phyloP scores from a whole-genome alignment of 2,797 vertebrate genomes.

The Helarctos malayanus region DNA sequence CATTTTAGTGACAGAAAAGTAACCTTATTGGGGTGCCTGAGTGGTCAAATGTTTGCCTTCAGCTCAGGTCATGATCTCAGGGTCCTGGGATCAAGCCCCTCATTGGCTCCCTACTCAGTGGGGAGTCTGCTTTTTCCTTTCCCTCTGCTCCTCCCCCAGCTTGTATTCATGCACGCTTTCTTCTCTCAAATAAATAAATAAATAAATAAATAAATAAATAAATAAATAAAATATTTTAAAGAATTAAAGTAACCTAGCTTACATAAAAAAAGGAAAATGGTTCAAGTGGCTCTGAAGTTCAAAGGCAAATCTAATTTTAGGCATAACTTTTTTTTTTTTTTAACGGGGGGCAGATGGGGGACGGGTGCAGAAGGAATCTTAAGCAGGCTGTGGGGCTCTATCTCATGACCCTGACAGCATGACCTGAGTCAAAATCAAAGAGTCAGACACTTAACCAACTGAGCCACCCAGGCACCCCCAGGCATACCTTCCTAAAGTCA shows the following conservation, averaged over 20 bases:
- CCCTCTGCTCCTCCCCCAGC: neutral
- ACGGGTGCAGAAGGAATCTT: neutral
- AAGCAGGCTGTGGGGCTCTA: neutral
- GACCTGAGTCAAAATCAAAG: neutral
- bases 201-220: too few relatives aligned
- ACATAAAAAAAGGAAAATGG: neutral
- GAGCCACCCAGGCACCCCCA: neutral
- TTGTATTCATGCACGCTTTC: neutral
- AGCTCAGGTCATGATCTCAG: neutral
- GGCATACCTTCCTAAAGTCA: neutral
- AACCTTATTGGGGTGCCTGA: neutral
- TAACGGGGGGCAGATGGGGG: neutral
- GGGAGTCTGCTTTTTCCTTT: neutral
- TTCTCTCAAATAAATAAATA: neutral
- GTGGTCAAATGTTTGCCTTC: neutral
- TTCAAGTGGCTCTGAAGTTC: neutral
- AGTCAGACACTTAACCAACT: neutral
- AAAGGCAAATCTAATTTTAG: neutral
- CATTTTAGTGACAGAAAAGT: neutral
- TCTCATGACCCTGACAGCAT: neutral
- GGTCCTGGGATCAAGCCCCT: neutral
- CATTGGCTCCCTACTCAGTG: neutral
- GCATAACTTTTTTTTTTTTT: neutral
- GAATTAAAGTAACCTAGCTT: neutral
- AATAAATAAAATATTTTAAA: too few relatives aligned